phyloP scores from a whole-genome alignment of 2,113 vertebrate species.

The Tragelaphus strepsiceros region DNA sequence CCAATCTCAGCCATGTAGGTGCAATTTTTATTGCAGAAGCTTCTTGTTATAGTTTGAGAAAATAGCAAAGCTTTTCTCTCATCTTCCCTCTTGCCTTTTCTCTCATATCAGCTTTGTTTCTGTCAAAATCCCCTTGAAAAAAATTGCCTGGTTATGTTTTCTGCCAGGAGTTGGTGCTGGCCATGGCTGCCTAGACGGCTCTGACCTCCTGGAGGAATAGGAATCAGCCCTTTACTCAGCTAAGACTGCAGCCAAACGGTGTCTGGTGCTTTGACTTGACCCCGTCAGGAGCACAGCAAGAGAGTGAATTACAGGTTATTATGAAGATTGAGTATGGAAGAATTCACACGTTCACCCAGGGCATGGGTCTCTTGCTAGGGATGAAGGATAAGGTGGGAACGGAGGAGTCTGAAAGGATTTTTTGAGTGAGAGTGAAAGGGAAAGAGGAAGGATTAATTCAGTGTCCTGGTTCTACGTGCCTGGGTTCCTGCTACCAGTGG shows the following conservation, averaged over 20 bases:
- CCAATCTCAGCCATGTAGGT: neutral
- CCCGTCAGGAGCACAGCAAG: no score
- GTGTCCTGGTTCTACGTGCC: neutral
- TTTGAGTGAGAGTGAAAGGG: neutral
- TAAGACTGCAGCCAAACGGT: neutral
- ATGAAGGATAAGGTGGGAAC: neutral
- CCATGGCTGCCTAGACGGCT: neutral
- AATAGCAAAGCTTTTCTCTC: constrained; percentile 22
- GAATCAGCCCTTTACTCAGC: neutral
- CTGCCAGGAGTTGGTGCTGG: neutral
- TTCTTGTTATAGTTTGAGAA: neutral
- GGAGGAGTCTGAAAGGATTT: neutral
- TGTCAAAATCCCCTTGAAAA: neutral
- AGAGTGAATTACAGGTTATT: neutral
- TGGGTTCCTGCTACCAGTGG: neutral
- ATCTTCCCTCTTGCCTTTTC: neutral
- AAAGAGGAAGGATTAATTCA: neutral
- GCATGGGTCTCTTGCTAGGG: neutral
- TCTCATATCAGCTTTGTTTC: constrained; percentile 35
- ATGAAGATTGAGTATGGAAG: neutral
- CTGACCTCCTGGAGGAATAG: neutral
- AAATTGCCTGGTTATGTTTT: neutral
- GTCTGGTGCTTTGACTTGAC: neutral
- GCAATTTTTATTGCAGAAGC: neutral
- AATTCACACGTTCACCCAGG: neutral